Conservation (phyloP, 37 sponge, comb jelly and placozoan species). For the Haliclona indistincta region DNA sequence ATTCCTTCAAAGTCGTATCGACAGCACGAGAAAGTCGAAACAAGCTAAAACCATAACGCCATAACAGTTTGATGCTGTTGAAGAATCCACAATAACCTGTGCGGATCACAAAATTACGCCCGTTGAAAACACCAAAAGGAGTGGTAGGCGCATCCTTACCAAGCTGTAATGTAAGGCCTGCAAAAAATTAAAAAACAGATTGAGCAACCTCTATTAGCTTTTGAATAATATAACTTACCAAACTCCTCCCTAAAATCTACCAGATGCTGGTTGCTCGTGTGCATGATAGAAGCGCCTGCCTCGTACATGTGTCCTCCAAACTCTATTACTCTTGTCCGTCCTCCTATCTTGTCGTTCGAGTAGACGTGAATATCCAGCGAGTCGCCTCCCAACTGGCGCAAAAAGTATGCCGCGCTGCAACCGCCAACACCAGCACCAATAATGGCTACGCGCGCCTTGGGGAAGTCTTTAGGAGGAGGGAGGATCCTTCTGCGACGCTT, state of each 20-base stretch:
- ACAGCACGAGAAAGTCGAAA: conserved; percentile 40
- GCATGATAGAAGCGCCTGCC: conserved; percentile 78
- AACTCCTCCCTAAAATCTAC: conserved; percentile 54
- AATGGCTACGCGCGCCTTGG: conserved; percentile 58
- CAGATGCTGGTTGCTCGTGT: conserved; percentile 84
- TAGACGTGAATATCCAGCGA: conserved; percentile 71
- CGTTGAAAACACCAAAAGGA: conserved; percentile 70
- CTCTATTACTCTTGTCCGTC: conserved; percentile 61
- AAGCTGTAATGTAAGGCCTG: conserved; percentile 12
- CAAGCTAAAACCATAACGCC: conserved; percentile 65
- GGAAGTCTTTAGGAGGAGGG: conserved; percentile 7
- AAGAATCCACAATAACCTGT: conserved; percentile 38
- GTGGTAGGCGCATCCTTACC: conserved; percentile 13
- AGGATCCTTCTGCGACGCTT: too few relatives aligned
- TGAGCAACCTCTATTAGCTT: too few relatives aligned
- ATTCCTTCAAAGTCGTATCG: conserved; percentile 46
- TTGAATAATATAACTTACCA: conserved; percentile 38
- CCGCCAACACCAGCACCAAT: conserved; percentile 87
- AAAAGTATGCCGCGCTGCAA: conserved; percentile 72
- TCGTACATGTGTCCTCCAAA: conserved; percentile 72
- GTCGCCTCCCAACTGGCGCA: conserved; percentile 66
- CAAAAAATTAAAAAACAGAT: neutral
- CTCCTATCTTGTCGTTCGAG: conserved; percentile 63
- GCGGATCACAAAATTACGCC: conserved; percentile 44
- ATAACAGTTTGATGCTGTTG: conserved; percentile 46